Base-by-base conservation (phyloP, 2,888 invertebrate genomes). In the Mesochorus sp. region DNA sequence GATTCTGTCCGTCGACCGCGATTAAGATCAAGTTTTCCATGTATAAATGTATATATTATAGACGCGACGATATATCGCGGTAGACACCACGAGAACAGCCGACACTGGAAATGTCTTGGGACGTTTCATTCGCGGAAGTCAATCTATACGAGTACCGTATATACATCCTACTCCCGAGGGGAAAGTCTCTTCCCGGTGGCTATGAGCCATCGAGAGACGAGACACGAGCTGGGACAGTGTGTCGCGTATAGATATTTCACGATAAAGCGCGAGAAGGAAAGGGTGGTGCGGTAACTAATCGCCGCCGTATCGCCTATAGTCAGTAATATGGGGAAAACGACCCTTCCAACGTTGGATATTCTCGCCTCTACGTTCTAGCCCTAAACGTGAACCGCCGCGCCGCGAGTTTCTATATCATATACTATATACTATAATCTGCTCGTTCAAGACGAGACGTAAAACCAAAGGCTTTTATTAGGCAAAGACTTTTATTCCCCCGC, bases 251-350 rank as follows among this genome's bases (percentile, higher is more conserved):
- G 77, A 72, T n/a, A n/a, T n/a, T n/a, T n/a, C n/a, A n/a, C 76
- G 66, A 57, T 57, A 49, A 62, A 49, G 57, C n/a, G 34, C 26
- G 34, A 6, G 53, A 10, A 14, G 17, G 4, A 3, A 21, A 49
- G 49, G 51, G 39, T 62, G 83, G 83, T 82, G 85, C 81, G 78
- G 84, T 83, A 85, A 86, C 85, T 86, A 88, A 88, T 88, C 88
- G 88, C 84, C 83, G 83, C 86, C 87, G 86, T 88, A 85, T 84
- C 86, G 86, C 82, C 84, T 80, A 81, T 84, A 86, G 87, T 83
- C 87, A 83, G 81, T 83, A 83, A 82, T 81, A n/a, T n/a, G n/a
- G n/a, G n/a, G n/a, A n/a, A n/a, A n/a, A 78, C 81, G 76, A 74
- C 81, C 74, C 76, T 82, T 57, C n/a, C n/a, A n/a, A n/a, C n/a